Conservation (phyloP, 2,888 invertebrate genomes). For the Clostera curtula region DNA sequence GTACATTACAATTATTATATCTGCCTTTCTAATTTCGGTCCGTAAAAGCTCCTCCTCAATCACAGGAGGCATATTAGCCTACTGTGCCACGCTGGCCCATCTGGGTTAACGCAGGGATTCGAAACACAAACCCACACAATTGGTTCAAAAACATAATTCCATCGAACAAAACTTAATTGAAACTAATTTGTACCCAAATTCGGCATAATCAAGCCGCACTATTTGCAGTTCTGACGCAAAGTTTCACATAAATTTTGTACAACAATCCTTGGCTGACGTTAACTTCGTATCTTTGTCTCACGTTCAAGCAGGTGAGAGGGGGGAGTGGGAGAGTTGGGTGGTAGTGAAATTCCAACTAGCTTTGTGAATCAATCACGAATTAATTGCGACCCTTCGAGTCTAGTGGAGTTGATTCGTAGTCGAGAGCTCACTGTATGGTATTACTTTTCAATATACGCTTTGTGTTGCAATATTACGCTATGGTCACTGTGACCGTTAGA, state of each 20-base stretch:
- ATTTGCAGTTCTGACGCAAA: conserved; percentile 41
- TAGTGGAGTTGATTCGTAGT: conserved; percentile 39
- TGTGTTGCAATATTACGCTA: conserved; percentile 8
- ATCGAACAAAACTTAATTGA: neutral
- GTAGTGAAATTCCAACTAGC: conserved; percentile 51
- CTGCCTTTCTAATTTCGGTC: too few relatives aligned
- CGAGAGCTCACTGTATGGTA: conserved; percentile 23
- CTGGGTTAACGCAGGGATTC: too few relatives aligned
- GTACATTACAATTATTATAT: too few relatives aligned
- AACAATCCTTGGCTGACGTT: conserved; percentile 63
- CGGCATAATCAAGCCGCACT: conserved; percentile 26
- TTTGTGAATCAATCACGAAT: conserved; percentile 68
- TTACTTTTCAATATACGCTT: conserved; percentile 16
- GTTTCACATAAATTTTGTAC: conserved; percentile 68
- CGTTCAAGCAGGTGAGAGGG: conserved; percentile 37
- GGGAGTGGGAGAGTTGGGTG: conserved; percentile 20
- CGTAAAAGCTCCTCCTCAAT: too few relatives aligned
- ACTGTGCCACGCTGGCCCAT: too few relatives aligned
- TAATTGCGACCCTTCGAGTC: conserved; percentile 52
- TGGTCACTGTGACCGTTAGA: neutral
- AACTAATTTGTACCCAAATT: conserved; percentile 13
- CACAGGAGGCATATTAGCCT: too few relatives aligned
- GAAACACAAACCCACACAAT: too few relatives aligned
- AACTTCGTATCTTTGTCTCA: conserved; percentile 67
- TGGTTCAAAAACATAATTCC: neutral